These are phyloP conservation scores for Mycogona germanica DNA, from an alignment of 2,888 invertebrate genomes.

Conservation along the genomic window DNA sequence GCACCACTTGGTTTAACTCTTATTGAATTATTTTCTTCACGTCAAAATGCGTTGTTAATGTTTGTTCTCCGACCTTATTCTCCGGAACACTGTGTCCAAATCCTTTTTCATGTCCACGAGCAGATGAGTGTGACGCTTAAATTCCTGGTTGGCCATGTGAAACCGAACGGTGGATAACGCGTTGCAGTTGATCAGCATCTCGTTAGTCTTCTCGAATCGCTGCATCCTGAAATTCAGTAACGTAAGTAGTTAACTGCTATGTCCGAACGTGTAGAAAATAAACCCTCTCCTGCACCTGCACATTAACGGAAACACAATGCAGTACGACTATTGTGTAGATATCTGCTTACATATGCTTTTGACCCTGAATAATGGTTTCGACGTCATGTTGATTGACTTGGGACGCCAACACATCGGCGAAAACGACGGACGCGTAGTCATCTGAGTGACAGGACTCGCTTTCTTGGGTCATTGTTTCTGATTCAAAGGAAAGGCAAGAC, in stretches of 20 bases:
- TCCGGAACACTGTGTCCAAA: slow-evolving; percentile 83
- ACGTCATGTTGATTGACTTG: slow-evolving; percentile 86
- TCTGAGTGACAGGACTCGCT: neutral
- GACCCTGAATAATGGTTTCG: slow-evolving; percentile 75
- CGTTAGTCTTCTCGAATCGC: slow-evolving; percentile 96
- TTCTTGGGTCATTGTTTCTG: slow-evolving; percentile 15
- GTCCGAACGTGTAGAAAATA: no score
- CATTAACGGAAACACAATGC: no score
- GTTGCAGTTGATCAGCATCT: slow-evolving; percentile 96
- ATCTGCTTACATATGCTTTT: slow-evolving; percentile 84
- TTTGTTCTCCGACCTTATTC: slow-evolving; percentile 64
- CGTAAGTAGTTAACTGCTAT: slow-evolving; percentile 17
- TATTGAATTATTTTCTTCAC: neutral
- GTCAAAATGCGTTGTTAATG: neutral
- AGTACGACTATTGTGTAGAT: no score
- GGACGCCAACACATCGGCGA: slow-evolving; percentile 82
- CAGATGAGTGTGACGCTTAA: slow-evolving; percentile 76
- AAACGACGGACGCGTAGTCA: slow-evolving; percentile 62
- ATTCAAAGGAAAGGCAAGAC: no score
- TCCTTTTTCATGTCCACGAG: slow-evolving; percentile 88
- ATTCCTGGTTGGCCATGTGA: slow-evolving; percentile 73
- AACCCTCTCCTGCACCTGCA: no score
- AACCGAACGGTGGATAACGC: slow-evolving; percentile 78
- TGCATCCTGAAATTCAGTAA: slow-evolving; percentile 54
- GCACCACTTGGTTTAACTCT: no score